Conservation (phyloP, 2,888 invertebrate species). For the Proisotoma minuta region DNA sequence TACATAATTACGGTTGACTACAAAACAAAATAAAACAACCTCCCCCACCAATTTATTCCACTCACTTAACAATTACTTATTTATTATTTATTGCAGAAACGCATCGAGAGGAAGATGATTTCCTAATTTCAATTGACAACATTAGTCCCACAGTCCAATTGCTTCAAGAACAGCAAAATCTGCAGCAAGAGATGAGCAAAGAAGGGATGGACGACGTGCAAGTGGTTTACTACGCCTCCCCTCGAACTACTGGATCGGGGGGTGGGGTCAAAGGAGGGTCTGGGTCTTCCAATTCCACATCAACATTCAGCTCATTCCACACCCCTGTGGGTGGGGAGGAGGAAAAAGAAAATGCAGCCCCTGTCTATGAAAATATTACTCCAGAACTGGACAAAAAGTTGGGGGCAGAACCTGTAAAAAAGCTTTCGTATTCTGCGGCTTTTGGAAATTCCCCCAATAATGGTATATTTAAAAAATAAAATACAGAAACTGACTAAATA, state of each 20-base stretch:
- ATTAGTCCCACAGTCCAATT: constrained; percentile 29
- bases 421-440: neutral
- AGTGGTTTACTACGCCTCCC: constrained; percentile 28
- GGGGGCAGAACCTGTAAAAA: neutral
- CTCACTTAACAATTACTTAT: neutral
- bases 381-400: neutral
- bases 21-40: too few species aligned
- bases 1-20: too few species aligned
- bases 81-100: constrained; percentile 24
- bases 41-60: too few species aligned
- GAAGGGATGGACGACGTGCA: constrained; percentile 23
- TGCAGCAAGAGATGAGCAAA: neutral
- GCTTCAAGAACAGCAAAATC: constrained; percentile 8
- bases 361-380: neutral
- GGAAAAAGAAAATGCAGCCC: constrained; percentile 24
- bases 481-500: too few species aligned
- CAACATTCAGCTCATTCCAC: constrained; percentile 11
- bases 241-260: constrained; percentile 1
- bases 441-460: too few species aligned
- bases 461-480: too few species aligned
- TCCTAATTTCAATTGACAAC: constrained; percentile 30
- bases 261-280: too few species aligned
- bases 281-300: neutral
- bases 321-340: constrained; percentile 23
- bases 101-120: constrained; percentile 41